Conservation (phyloP, 2,113 vertebrate species). For the Alexandromys fortis region DNA sequence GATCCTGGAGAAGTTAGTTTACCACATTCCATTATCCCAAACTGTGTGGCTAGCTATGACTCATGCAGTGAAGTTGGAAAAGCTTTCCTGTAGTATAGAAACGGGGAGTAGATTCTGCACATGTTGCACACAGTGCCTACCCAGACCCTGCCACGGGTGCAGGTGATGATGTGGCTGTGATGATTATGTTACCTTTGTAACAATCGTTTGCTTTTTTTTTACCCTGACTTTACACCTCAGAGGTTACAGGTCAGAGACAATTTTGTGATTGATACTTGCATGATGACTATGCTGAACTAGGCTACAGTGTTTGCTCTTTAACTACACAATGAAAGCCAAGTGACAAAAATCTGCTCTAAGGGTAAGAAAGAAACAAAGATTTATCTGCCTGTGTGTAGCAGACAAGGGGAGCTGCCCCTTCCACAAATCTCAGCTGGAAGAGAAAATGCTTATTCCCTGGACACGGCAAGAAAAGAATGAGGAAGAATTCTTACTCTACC, state of each 20-base stretch:
- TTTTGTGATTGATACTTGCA: not conserved
- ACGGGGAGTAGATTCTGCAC: not conserved
- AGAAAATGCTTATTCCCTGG: not conserved
- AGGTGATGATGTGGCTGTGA: not conserved
- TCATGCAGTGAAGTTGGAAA: not conserved
- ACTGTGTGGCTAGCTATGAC: not conserved
- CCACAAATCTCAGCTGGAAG: not conserved
- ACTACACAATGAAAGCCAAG: not conserved
- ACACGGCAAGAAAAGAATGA: not conserved
- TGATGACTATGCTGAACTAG: not conserved
- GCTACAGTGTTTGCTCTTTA: not conserved
- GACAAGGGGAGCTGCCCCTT: not conserved
- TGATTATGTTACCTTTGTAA: not conserved
- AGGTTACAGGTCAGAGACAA: constrained; percentile 18
- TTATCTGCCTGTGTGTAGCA: not conserved
- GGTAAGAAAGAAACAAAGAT: not conserved
- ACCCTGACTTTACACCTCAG: not conserved
- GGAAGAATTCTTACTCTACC: not conserved
- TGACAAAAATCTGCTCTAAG: not conserved
- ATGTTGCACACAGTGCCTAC: not conserved
- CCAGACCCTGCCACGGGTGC: not conserved
- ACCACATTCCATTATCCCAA: not conserved
- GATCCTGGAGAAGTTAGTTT: not conserved
- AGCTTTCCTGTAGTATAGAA: not conserved
- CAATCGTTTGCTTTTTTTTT: not conserved